Conservation (phyloP, 2,888 invertebrate genomes). For the Phania funesta region DNA sequence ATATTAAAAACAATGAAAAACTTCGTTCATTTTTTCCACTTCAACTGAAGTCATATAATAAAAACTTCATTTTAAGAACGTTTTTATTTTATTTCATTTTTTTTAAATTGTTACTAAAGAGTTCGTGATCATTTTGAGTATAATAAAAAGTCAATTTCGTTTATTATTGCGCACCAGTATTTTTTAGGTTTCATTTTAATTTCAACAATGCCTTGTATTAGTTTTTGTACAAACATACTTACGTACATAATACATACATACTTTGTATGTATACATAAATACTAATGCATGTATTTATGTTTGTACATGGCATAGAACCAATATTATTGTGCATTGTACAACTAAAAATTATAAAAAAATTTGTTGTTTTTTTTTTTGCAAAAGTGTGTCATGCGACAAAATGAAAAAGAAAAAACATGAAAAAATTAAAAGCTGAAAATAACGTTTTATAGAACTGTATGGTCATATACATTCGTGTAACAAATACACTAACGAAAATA, state of each 20-base stretch:
- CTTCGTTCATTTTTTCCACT: conserved; percentile 25
- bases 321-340: conserved; percentile 33
- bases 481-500: conserved; percentile 15
- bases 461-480: neutral
- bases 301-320: conserved; percentile 37
- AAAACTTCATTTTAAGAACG: conserved; percentile 44
- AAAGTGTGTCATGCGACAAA: conserved; percentile 62
- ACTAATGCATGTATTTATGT: neutral
- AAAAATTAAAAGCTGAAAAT: conserved; percentile 37
- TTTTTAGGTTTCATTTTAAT: conserved; percentile 42
- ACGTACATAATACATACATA: neutral
- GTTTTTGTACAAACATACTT: neutral
- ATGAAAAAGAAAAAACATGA: neutral
- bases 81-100: conserved; percentile 3
- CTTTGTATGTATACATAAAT: conserved; percentile 13
- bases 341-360: conserved; percentile 30
- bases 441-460: conserved; percentile 44
- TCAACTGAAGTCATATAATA: conserved; percentile 41
- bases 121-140: conserved; percentile 54
- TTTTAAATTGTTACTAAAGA: conserved; percentile 49
- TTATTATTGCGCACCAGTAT: conserved; percentile 44
- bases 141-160: conserved; percentile 47
- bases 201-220: conserved; percentile 31
- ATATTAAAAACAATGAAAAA: conserved; percentile 9
- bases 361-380: conserved; percentile 59